Evolutionary conservation across 2,888 invertebrate genomes (phyloP).

Genomic region (Timema cristinae): DNA sequence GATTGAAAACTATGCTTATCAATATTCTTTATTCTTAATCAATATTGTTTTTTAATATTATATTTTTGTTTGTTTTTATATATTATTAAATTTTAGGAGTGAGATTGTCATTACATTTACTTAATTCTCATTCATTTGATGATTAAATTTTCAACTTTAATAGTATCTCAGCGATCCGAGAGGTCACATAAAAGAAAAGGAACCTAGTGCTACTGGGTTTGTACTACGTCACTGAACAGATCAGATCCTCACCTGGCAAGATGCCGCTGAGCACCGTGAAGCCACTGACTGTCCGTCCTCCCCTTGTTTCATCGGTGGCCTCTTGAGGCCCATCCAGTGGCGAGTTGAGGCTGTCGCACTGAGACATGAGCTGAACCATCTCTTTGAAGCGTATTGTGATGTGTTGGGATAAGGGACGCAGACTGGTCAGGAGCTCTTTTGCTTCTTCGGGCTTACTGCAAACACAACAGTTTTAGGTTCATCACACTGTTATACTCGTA

Average conservation of each 20-base stretch:
- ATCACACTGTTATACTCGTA: no score
- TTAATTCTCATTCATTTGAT: no score
- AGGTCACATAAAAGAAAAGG: no score
- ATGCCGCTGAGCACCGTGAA: conserved; percentile 69
- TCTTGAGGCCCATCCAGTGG: conserved; percentile 14
- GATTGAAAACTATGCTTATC: no score
- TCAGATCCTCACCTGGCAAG: conserved; percentile 63
- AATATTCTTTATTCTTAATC: no score
- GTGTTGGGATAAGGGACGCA: conserved; percentile 59
- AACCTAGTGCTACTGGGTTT: no score
- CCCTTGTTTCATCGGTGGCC: neutral
- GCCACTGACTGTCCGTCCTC: neutral
- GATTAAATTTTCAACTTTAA: no score
- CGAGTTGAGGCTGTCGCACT: conserved; percentile 63
- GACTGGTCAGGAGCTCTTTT: conserved; percentile 57
- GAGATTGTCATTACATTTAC: no score
- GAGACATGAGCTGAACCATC: conserved; percentile 75
- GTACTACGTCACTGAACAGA: neutral
- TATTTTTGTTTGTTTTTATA: no score
- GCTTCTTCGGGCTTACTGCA: conserved; percentile 69
- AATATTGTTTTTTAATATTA: no score
- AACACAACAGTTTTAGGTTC: conserved; percentile 34
- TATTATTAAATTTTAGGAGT: no score
- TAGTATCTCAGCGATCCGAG: no score
- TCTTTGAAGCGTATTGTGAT: conserved; percentile 64